A percentile compares a stretch with the other conserved stretches of the same genome.
Evolutionary conservation across 2,888 invertebrate species (phyloP).

Genomic region (Hypsopygia costalis): DNA sequence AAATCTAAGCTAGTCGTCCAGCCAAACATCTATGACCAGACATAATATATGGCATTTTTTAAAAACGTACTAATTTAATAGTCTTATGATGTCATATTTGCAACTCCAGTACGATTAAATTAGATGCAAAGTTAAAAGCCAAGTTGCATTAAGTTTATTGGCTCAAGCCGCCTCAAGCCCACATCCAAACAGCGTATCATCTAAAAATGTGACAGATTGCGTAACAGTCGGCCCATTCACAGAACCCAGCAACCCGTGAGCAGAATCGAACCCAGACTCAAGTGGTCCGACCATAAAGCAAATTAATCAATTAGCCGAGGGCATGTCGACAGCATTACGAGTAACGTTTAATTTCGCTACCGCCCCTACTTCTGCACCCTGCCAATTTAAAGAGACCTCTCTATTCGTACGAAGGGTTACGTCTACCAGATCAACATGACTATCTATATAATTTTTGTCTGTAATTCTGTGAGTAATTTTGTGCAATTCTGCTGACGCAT

Average conservation of each 20-base stretch:
- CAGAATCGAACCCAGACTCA: conserved; percentile 66
- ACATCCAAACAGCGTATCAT: conserved; percentile 32
- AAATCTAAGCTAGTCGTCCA: no score
- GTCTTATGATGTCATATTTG: no score
- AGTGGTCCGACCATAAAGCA: conserved; percentile 77
- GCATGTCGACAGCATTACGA: conserved; percentile 78
- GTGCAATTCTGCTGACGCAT: conserved; percentile 75
- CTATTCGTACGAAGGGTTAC: background rate
- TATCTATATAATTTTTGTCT: conserved; percentile 33
- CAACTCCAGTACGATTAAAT: no score
- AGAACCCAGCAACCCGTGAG: conserved; percentile 58
- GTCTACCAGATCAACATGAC: background rate
- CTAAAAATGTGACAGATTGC: conserved; percentile 75
- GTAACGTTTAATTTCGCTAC: conserved; percentile 74
- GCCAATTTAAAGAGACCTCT: conserved; percentile 5
- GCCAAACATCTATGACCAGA: no score
- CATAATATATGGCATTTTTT: no score
- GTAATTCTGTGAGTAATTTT: conserved; percentile 55
- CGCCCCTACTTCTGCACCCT: conserved; percentile 39
- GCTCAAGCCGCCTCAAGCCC: conserved; percentile 25
- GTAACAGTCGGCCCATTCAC: conserved; percentile 64
- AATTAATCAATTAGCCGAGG: conserved; percentile 79
- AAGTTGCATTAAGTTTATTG: background rate
- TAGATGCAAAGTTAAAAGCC: no score
- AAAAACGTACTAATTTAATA: no score